Evolutionary conservation across 2,888 invertebrate genomes (phyloP), one percentile per base, ranked within the genome.

Genomic region (Coleophora deauratella): DNA sequence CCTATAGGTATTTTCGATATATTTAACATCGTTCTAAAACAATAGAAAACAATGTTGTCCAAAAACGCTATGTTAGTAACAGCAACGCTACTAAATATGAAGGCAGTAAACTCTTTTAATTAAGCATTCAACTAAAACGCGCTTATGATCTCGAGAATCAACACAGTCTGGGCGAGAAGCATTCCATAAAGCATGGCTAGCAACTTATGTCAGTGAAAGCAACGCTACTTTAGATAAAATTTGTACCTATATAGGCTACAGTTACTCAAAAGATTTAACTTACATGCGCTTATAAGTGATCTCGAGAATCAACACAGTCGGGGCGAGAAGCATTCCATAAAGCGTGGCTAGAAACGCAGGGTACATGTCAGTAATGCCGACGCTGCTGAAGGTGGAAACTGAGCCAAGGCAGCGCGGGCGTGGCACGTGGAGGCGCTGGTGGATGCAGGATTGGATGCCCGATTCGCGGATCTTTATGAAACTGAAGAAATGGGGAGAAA

Each of bases 361-460:
- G 42, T 81, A 79, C 69, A 87, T 86, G 54, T 89, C 89, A 0
- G 78, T 74, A 44, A 88, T 71, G 27, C 89, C 89, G 0, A 91
- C 91, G 42, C 88, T 90, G 54, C 91, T 84, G 70, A 91, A 91
- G 2, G 86, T 85, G 10, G 86, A 81, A 0, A 87, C 80, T 3
- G 77, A 64, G 8, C 88, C 88, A 0, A 80, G 76, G 50, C 91
- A 91, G 1, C 67, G 60, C 0, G 91, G 91, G 50, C 87, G 88
- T 8, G 85, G 81, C 0, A 90, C 88, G 49, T 89, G 89, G 8
- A 90, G 71, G 0, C 88, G 82, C 6, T 64, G 70, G 54, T 89
- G 88, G 31, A 90, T 62, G 53, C 69, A 67, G 0, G 72, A 54
- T 27, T 84, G 84, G 31, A 82, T 61, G 2, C 91, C 91, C 0